Evolutionary conservation across 2,113 vertebrate genomes (phyloP).

Genomic region (Peucedramus taeniatus): DNA sequence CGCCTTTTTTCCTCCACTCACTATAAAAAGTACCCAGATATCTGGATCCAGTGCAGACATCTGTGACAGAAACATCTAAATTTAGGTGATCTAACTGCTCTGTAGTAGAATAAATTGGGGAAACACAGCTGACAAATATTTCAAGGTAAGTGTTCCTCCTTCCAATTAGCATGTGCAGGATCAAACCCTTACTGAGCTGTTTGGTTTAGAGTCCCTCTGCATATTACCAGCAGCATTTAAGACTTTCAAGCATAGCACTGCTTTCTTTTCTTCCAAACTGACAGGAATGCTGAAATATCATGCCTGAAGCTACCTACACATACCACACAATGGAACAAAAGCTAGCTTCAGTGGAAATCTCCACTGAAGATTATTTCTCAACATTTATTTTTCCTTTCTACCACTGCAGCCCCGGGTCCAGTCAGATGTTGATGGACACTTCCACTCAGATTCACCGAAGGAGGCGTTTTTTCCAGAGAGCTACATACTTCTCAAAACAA

Average conservation of each 20-base stretch:
- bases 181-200: neutral
- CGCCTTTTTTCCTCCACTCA: neutral
- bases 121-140: neutral
- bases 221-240: neutral
- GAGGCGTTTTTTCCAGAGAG: neutral
- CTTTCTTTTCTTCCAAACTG: neutral
- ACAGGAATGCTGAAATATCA: neutral
- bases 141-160: neutral
- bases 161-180: fast-evolving
- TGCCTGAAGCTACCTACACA: neutral
- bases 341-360: neutral
- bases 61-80: neutral
- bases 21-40: neutral
- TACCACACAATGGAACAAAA: neutral
- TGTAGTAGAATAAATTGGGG: neutral
- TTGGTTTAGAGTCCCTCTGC: neutral
- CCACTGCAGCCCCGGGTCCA: neutral
- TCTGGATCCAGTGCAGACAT: neutral
- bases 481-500: neutral
- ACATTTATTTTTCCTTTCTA: neutral
- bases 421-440: neutral
- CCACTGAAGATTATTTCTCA: neutral
- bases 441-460: neutral
- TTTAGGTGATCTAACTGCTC: neutral
- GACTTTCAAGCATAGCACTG: neutral